Conservation (phyloP, 2,797 vertebrate genomes). For the Cyclopterus lumpus region DNA sequence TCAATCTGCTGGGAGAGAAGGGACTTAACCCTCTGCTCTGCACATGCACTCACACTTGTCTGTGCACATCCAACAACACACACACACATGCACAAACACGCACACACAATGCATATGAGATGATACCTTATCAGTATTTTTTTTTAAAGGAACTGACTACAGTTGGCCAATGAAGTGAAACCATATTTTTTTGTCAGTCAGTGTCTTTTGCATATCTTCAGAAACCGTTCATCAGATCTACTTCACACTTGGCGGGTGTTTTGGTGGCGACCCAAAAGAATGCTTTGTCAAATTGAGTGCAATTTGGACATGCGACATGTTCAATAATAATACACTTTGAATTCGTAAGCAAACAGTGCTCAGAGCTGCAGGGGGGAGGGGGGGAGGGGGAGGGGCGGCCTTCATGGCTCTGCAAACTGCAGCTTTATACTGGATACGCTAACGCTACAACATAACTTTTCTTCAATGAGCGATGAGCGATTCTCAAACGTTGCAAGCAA, state of each 20-base stretch:
- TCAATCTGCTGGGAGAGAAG: constrained; percentile 61
- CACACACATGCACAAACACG: background rate
- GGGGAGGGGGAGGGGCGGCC: too few species aligned
- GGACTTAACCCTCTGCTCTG: constrained; percentile 45
- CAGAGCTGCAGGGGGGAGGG: background rate
- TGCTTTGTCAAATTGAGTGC: background rate
- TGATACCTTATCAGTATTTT: constrained; percentile 7
- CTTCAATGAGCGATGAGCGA: too few species aligned
- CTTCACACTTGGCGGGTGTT: background rate
- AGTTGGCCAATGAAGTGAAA: background rate
- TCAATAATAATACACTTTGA: background rate
- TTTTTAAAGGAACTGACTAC: background rate
- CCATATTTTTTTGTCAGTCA: background rate
- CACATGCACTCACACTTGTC: constrained; percentile 20
- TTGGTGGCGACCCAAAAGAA: background rate
- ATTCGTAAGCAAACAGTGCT: background rate
- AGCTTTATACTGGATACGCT: too few species aligned
- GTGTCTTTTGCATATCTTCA: background rate
- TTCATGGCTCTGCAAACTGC: too few species aligned
- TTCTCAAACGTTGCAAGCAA: background rate
- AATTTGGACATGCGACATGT: background rate
- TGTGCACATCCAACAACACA: background rate
- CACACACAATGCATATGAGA: constrained; percentile 10
- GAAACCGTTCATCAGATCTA: background rate
- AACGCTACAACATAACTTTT: too few species aligned